A percentile compares a stretch with the other conserved stretches of the same genome.
These are phyloP conservation scores for Notarius quadriscutis DNA, from an alignment of 2,113 vertebrate species.

Conservation along the genomic window DNA sequence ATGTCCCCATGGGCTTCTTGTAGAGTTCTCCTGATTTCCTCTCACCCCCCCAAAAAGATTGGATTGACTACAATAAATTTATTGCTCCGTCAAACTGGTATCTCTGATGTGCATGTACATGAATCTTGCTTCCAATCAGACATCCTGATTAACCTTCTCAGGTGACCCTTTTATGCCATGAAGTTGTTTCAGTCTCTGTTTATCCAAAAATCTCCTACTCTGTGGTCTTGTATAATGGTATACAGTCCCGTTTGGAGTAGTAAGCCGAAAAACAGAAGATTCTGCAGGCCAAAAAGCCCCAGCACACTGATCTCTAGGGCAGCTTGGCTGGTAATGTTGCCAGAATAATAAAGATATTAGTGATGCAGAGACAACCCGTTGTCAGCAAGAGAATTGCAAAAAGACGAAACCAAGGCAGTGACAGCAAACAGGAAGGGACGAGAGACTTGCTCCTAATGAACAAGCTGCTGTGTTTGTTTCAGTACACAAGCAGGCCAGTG, in stretches of 20 bases:
- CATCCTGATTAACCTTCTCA: background rate
- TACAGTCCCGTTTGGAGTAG: background rate
- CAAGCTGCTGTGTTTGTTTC: slow-evolving; percentile 27
- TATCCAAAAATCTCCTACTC: background rate
- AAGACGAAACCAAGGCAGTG: slow-evolving; percentile 34
- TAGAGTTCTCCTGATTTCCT: background rate
- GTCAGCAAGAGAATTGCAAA: slow-evolving; percentile 30
- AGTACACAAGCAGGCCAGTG: slow-evolving; percentile 37
- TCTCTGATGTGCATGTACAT: background rate
- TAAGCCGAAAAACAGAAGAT: slow-evolving; percentile 20
- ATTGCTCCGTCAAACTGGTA: background rate
- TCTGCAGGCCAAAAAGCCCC: slow-evolving; percentile 13
- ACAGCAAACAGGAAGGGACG: slow-evolving; percentile 21
- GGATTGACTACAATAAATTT: background rate
- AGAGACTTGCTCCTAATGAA: slow-evolving; percentile 38
- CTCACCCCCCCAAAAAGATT: background rate
- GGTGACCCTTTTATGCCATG: background rate
- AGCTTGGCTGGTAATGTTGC: slow-evolving; percentile 29
- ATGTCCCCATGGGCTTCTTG: background rate
- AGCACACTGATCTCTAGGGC: slow-evolving; percentile 14
- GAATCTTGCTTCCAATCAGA: background rate
- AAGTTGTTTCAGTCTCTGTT: background rate
- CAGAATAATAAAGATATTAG: slow-evolving; percentile 49
- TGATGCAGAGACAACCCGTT: slow-evolving; percentile 22
- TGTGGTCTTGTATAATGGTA: background rate